A percentile compares a stretch with the other conserved stretches of the same genome.
These are phyloP conservation scores for Tipula lateralis DNA, from an alignment of 2,888 invertebrate species.

Conservation along the genomic window DNA sequence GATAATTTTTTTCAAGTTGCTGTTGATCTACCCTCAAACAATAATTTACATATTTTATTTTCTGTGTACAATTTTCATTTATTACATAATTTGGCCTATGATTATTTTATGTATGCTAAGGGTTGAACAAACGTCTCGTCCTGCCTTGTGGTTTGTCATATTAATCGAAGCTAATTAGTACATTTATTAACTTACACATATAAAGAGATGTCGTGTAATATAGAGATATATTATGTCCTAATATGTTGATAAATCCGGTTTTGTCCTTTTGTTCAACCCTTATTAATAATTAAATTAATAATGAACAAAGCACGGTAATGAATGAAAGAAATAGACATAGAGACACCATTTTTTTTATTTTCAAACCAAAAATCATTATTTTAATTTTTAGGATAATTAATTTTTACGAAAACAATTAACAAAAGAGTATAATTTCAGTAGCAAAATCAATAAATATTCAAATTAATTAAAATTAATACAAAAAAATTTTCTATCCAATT, in stretches of 20 bases:
- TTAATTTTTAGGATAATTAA: neutral
- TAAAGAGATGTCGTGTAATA: too few relatives aligned
- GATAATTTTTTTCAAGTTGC: neutral
- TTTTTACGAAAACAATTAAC: neutral
- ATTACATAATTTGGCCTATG: neutral
- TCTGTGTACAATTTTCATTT: neutral
- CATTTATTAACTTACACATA: too few relatives aligned
- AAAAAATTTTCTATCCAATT: constrained; percentile 38
- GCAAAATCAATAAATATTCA: neutral
- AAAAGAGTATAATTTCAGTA: neutral
- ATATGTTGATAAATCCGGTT: too few relatives aligned
- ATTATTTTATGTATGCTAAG: neutral
- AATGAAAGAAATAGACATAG: neutral
- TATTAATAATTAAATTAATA: neutral
- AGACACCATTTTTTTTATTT: neutral
- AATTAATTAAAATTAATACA: neutral
- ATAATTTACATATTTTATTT: constrained; percentile 5
- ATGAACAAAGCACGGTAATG: neutral
- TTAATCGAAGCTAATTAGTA: neutral
- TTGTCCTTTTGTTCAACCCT: neutral
- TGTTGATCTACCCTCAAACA: neutral
- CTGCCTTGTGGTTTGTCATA: neutral
- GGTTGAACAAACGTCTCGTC: neutral
- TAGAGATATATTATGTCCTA: too few relatives aligned
- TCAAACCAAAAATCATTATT: neutral